These are phyloP conservation scores for Amphilophus citrinellus DNA, from an alignment of 2,113 vertebrate species.

Conservation along the genomic window DNA sequence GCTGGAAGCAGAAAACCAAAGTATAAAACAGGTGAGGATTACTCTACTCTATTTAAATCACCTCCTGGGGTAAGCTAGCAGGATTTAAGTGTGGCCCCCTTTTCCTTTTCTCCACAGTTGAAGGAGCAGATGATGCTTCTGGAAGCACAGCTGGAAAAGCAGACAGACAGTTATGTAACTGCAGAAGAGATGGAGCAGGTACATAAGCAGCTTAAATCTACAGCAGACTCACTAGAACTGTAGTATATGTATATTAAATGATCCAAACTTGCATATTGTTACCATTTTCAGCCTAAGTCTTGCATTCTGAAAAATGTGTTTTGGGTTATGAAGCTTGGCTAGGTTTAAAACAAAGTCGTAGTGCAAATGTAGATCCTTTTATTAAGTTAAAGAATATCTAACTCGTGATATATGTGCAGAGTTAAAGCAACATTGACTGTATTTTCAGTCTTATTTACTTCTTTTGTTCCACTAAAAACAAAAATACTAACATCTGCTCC, in stretches of 20 bases:
- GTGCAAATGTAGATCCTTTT: neutral
- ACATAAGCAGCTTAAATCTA: constrained; percentile 23
- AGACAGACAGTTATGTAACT: constrained; percentile 84
- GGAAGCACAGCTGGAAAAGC: constrained; percentile 91
- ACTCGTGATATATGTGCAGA: neutral
- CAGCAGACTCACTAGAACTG: neutral
- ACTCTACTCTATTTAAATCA: neutral
- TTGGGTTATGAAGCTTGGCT: neutral
- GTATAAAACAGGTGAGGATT: constrained; percentile 83
- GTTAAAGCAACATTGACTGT: neutral
- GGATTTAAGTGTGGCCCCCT: neutral
- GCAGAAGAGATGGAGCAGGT: constrained; percentile 87
- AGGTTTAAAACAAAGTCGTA: neutral
- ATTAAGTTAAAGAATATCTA: neutral
- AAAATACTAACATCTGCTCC: constrained; percentile 8
- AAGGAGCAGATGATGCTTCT: constrained; percentile 88
- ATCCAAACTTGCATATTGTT: neutral
- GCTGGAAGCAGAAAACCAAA: constrained; percentile 88
- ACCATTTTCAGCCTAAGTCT: neutral
- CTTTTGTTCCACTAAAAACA: neutral
- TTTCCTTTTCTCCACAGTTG: constrained; percentile 74
- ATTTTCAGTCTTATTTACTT: neutral
- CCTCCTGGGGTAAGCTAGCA: neutral
- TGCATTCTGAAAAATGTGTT: neutral
- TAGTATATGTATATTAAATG: neutral